Evolutionary conservation across 2,888 invertebrate genomes (phyloP).

Genomic region (Cremastinae sp.): DNA sequence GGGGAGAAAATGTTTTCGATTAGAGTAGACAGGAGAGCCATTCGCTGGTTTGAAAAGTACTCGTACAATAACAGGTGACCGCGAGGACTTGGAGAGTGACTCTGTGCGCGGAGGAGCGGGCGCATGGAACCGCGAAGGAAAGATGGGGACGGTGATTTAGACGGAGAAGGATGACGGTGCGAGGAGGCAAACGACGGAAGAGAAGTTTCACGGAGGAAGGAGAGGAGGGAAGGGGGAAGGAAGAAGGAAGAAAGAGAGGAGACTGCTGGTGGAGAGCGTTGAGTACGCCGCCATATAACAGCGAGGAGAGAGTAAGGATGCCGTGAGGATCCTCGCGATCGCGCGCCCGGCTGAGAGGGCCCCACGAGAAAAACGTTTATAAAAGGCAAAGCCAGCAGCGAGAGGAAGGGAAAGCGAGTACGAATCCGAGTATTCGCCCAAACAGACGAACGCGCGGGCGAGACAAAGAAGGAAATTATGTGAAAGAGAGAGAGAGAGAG

Average conservation of each 20-base stretch:
- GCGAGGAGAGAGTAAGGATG: slow-evolving; percentile 42
- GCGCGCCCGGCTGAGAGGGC: slow-evolving; percentile 32
- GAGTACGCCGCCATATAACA: slow-evolving; percentile 41
- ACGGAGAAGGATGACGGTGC: slow-evolving; percentile 52
- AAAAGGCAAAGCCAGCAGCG: slow-evolving; percentile 49
- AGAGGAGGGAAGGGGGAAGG: slow-evolving; percentile 36
- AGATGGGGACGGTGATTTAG: slow-evolving; percentile 61
- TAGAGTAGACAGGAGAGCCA: slow-evolving; percentile 33
- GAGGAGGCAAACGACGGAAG: slow-evolving; percentile 49
- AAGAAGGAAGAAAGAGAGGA: slow-evolving; percentile 31
- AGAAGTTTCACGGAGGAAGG: slow-evolving; percentile 42
- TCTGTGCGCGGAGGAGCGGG: slow-evolving; percentile 51
- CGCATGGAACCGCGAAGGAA: slow-evolving; percentile 56
- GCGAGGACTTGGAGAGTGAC: slow-evolving; percentile 49
- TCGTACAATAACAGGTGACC: slow-evolving; percentile 64
- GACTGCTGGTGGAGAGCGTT: slow-evolving; percentile 36
- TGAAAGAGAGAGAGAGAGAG: slow-evolving; percentile 36
- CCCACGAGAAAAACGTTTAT: slow-evolving; percentile 59
- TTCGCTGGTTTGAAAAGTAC: slow-evolving; percentile 52
- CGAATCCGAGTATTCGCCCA: slow-evolving; percentile 32
- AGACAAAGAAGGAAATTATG: slow-evolving; percentile 47
- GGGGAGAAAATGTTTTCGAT: slow-evolving; percentile 7
- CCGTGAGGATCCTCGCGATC: slow-evolving; percentile 54
- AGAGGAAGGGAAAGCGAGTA: slow-evolving; percentile 20
- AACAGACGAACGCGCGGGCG: slow-evolving; percentile 23